phyloP scores from a whole-genome alignment of 2,113 vertebrate genomes.

The Platanista minor region DNA sequence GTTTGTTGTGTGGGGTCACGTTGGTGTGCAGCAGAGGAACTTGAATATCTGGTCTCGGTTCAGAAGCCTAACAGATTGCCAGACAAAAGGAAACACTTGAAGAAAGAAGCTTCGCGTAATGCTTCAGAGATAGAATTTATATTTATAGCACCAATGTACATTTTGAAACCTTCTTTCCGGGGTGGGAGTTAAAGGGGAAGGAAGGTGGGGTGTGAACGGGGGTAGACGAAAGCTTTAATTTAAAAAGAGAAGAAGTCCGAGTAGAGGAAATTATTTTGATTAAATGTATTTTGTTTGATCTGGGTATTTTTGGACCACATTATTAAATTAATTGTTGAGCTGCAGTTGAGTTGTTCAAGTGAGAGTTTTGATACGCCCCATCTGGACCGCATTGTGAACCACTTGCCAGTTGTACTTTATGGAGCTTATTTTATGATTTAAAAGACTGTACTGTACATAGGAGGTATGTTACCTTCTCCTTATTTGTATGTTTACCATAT shows the following conservation, averaged over 20 bases:
- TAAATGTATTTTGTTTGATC: constrained; percentile 87
- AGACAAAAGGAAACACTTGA: constrained; percentile 81
- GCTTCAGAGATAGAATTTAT: constrained; percentile 83
- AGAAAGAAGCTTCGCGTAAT: constrained; percentile 78
- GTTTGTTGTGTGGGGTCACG: constrained; percentile 31
- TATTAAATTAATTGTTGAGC: constrained; percentile 80
- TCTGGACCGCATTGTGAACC: constrained; percentile 79
- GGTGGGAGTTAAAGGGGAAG: constrained; percentile 39
- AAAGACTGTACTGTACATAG: constrained; percentile 92
- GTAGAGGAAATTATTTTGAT: constrained; percentile 87
- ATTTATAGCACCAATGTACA: constrained; percentile 84
- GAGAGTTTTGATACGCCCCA: constrained; percentile 80
- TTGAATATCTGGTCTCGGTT: constrained; percentile 58
- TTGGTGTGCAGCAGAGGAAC: constrained; percentile 67
- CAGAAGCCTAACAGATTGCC: constrained; percentile 74
- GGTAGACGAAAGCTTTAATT: constrained; percentile 86
- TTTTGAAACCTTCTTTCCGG: constrained; percentile 77
- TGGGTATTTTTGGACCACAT: constrained; percentile 88
- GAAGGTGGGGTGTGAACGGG: background rate
- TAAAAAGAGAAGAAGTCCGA: constrained; percentile 79
- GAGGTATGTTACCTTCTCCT: constrained; percentile 87
- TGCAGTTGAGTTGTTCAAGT: constrained; percentile 78
- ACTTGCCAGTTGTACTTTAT: constrained; percentile 84
- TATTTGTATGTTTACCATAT: constrained; percentile 95
- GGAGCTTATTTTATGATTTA: constrained; percentile 88